These are phyloP conservation scores for Lontra canadensis DNA, from an alignment of 2,113 vertebrate species.

Conservation along the genomic window DNA sequence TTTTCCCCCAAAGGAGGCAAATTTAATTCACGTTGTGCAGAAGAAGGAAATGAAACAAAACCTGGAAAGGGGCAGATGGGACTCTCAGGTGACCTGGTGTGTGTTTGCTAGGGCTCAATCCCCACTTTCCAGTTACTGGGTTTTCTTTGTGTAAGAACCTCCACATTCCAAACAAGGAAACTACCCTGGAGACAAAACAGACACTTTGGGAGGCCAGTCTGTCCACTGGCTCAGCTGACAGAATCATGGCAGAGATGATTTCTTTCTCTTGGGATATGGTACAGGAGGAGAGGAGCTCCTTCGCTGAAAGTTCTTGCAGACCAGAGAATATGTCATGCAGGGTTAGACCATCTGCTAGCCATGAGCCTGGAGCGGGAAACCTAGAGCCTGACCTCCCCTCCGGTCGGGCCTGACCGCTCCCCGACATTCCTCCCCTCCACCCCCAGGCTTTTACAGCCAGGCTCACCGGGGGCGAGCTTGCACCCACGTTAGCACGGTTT, in stretches of 20 bases:
- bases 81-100: not conserved
- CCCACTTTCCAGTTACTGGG: not conserved
- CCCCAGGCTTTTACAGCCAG: not conserved
- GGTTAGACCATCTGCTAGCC: not conserved
- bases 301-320: not conserved
- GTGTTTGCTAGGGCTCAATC: not conserved
- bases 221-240: not conserved
- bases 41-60: not conserved
- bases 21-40: not conserved
- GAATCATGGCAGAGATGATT: accelerated
- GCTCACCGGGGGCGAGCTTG: not conserved
- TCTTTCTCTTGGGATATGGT: not conserved
- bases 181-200: not conserved
- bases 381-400: not conserved
- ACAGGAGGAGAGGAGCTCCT: not conserved
- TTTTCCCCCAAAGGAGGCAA: not conserved
- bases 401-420: not conserved
- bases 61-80: not conserved
- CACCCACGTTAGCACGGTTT: not conserved
- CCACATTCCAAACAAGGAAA: not conserved
- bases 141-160: not conserved
- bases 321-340: not conserved
- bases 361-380: not conserved
- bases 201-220: not conserved
- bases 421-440: not conserved